Percentiles rank a stretch among this genome's conserved stretches.
Evolutionary conservation across 1,140 invertebrate species (phyloP).

Genomic region (Chymomyza costata): DNA sequence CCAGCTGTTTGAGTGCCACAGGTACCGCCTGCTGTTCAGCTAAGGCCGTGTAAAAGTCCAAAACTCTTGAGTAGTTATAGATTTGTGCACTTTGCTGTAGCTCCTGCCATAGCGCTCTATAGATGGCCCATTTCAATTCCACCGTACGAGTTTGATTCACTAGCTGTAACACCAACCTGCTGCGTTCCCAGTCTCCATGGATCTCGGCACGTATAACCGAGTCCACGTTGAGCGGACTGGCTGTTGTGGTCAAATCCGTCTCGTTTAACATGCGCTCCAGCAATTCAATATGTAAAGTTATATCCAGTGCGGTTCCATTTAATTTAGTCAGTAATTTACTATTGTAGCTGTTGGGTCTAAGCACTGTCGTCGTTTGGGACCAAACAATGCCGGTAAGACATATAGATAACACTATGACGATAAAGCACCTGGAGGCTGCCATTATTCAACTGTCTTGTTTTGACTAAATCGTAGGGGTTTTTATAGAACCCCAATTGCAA

Average conservation of each 20-base stretch:
- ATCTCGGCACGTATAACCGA: constrained; percentile 48
- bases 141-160: constrained; percentile 27
- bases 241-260: neutral
- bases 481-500: constrained; percentile 25
- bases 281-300: constrained; percentile 43
- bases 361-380: neutral
- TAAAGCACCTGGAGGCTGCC: constrained; percentile 4
- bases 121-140: constrained; percentile 48
- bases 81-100: constrained; percentile 50
- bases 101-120: constrained; percentile 50
- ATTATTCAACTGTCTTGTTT: constrained; percentile 7
- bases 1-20: constrained; percentile 2
- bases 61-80: constrained; percentile 37
- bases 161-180: constrained; percentile 21
- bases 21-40: constrained; percentile 23
- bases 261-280: constrained; percentile 8
- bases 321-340: constrained; percentile 26
- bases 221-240: constrained; percentile 12
- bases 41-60: constrained; percentile 41
- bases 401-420: constrained; percentile 16
- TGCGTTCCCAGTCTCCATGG: constrained; percentile 46
- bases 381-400: neutral
- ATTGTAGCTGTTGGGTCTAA: neutral
- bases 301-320: constrained; percentile 25
- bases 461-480: constrained; percentile 8